Percentiles rank a stretch among this genome's conserved stretches.
These are phyloP conservation scores for Gavia stellata DNA, from an alignment of 2,113 vertebrate species.

Conservation along the genomic window DNA sequence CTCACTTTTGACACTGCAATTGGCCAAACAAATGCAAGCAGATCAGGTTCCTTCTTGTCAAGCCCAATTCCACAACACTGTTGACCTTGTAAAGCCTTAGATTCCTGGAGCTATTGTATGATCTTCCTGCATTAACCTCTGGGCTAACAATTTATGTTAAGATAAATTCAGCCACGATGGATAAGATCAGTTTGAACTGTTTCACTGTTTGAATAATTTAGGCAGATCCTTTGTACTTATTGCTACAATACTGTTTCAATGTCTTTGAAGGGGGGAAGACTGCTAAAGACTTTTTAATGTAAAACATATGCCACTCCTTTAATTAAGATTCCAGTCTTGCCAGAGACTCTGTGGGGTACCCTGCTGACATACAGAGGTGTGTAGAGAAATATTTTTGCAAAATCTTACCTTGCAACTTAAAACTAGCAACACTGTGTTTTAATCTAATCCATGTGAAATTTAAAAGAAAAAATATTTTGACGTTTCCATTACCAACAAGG, in stretches of 20 bases:
- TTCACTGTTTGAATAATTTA: not conserved
- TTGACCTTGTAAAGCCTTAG: not conserved
- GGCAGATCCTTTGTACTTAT: not conserved
- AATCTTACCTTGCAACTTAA: not conserved
- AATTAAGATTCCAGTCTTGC: not conserved
- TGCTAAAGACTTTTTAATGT: not conserved
- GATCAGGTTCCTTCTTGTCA: not conserved
- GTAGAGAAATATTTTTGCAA: not conserved
- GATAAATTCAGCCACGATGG: not conserved
- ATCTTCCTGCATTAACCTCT: slow-evolving; percentile 5
- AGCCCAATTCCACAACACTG: not conserved
- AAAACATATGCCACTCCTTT: not conserved
- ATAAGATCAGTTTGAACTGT: not conserved
- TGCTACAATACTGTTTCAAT: not conserved
- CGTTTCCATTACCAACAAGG: not conserved
- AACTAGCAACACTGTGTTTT: not conserved
- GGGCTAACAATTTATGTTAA: not conserved
- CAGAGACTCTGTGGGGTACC: not conserved
- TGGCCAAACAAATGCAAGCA: slow-evolving; percentile 68
- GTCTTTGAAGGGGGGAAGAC: not conserved
- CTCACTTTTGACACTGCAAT: slow-evolving; percentile 57
- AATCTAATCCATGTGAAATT: not conserved
- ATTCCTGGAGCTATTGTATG: not conserved
- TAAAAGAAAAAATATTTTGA: not conserved
- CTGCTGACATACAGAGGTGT: not conserved